A percentile compares a stretch with the other conserved stretches of the same genome.
Evolutionary conservation across 2,888 invertebrate species (phyloP).

Genomic region (Anthophora plumipes): DNA sequence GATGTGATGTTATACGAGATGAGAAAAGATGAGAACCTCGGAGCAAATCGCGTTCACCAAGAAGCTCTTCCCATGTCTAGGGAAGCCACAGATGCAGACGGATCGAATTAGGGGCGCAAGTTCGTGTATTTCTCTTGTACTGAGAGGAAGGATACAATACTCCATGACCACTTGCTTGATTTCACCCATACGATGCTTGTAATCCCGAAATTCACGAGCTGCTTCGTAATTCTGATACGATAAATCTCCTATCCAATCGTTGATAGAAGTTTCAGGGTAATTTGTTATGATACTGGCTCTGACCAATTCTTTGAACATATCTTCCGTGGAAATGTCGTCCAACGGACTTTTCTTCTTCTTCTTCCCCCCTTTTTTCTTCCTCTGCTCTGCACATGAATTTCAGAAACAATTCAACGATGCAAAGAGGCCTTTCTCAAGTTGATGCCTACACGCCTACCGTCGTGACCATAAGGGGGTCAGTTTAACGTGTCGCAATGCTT

Average conservation of each 20-base stretch:
- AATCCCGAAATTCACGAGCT: constrained; percentile 83
- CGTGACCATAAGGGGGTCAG: constrained; percentile 8
- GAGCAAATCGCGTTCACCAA: constrained; percentile 91
- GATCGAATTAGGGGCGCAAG: constrained; percentile 76
- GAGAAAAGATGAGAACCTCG: constrained; percentile 82
- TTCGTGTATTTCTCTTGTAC: constrained; percentile 79
- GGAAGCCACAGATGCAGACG: constrained; percentile 89
- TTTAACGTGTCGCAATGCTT: constrained; percentile 17
- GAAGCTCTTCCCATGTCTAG: constrained; percentile 89
- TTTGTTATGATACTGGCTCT: constrained; percentile 89
- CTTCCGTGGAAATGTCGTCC: constrained; percentile 87
- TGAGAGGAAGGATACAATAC: constrained; percentile 87
- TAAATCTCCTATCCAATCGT: constrained; percentile 90
- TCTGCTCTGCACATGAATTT: constrained; percentile 37
- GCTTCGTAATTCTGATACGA: constrained; percentile 87
- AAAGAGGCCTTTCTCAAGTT: background rate
- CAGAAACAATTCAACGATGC: background rate
- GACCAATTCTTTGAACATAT: constrained; percentile 90
- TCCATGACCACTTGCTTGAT: constrained; percentile 87
- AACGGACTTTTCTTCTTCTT: constrained; percentile 72
- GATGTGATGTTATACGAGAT: background rate
- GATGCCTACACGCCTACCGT: constrained; percentile 1
- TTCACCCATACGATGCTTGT: constrained; percentile 87
- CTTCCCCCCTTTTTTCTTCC: constrained; percentile 35
- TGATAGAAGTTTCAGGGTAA: constrained; percentile 87